Evolutionary conservation across 1,140 invertebrate genomes (phyloP).

Genomic region (Papilio helenus): DNA sequence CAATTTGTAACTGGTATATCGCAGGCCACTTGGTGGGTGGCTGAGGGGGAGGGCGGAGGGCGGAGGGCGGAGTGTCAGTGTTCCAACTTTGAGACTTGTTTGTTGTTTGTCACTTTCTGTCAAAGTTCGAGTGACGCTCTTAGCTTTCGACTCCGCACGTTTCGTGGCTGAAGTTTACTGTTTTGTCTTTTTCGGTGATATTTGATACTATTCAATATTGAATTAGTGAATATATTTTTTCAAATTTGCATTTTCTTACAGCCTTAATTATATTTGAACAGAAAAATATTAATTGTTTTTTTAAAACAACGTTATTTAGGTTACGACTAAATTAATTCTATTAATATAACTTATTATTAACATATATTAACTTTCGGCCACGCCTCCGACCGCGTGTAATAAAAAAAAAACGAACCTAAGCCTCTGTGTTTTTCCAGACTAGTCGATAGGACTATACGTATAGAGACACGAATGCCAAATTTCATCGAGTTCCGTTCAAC

Average conservation of each 20-base stretch:
- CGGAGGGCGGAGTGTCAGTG: slow-evolving; percentile 24
- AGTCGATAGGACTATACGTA: no score
- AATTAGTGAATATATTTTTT: not conserved
- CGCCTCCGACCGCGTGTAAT: no score
- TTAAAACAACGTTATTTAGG: no score
- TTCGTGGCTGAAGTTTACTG: slow-evolving; percentile 31
- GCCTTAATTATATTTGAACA: no score
- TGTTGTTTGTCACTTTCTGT: slow-evolving; percentile 41
- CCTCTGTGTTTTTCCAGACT: no score
- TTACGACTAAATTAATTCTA: no score
- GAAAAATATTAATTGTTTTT: no score
- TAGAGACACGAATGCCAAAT: no score
- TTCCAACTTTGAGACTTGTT: slow-evolving; percentile 38
- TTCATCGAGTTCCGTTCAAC: no score
- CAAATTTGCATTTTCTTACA: not conserved
- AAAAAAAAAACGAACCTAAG: not conserved
- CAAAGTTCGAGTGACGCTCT: slow-evolving; percentile 39
- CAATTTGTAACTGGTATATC: slow-evolving; percentile 21
- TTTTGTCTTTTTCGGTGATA: slow-evolving; percentile 30
- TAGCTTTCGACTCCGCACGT: slow-evolving; percentile 36
- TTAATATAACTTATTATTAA: no score
- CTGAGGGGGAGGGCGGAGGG: not conserved
- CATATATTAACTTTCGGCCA: no score
- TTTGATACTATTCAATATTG: slow-evolving; percentile 10
- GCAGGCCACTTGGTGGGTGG: slow-evolving; percentile 19